Base-by-base conservation (phyloP, 2,797 vertebrate species). In the Falco cherrug region DNA sequence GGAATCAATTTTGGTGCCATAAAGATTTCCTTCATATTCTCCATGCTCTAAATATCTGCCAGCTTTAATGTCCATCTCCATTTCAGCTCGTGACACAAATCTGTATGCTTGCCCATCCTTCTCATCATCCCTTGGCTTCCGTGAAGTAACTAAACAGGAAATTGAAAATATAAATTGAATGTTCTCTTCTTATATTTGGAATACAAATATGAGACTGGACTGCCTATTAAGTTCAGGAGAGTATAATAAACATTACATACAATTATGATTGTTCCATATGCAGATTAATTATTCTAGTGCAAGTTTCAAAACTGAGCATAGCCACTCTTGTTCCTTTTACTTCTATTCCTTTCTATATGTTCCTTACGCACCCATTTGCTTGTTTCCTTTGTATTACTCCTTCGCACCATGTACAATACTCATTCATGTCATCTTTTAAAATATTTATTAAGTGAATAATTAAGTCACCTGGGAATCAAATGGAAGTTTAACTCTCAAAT, bases 1-100 rank as follows among this genome's bases (percentile, higher is more conserved):
- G 15, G 99, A 99, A 97, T 99, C 98, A 6, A 99, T 99, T 98
- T 99, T 99, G 87, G 99, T 99, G 95, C 99, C 99, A 25, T 99
- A 99, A 82, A 99, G 99, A 97, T 99, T 99, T 78, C 98, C 99
- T 85, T 99, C 99, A 39, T 99, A 99, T 91, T 99, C 99, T 33
- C 99, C 99, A 41, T 99, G 99, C 96, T 99, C 99, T 95, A 99
- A 98, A 87, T 99, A 99, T 47, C 98, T 98, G 80, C 99, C 99
- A 89, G 98, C 98, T 97, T 99, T 99, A 96, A 99, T 98, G 97
- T 99, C 99, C 14, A 57, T 98, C 97, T 99, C 99, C 99, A 99
- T 99, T 94, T 99, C 98, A 11, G 97, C 98, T 65, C 99, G 98
- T 10, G 98, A 99, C 86, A 99, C 99, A 87, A 99, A 99, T 95